A percentile compares a stretch with the other conserved stretches of the same genome.
phyloP scores from a whole-genome alignment of 2,888 invertebrate species.

The Zhengitettix transpicula region DNA sequence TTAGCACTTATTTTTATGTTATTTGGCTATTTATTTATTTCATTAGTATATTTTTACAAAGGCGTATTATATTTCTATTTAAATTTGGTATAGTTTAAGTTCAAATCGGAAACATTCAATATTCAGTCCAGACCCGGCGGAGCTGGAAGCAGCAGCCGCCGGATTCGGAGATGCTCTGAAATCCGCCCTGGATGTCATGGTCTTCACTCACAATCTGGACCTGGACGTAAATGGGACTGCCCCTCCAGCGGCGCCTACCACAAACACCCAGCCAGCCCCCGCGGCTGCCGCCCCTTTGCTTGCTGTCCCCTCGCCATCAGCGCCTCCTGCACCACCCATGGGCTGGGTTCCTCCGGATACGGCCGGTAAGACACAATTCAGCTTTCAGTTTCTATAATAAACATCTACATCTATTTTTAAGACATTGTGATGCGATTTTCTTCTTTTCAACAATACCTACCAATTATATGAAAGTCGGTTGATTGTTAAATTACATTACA shows the following conservation, averaged over 20 bases:
- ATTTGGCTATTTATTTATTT: too few relatives aligned
- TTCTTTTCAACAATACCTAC: too few relatives aligned
- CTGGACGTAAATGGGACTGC: not conserved
- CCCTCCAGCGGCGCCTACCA: not conserved
- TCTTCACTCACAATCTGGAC: slow-evolving; percentile 61
- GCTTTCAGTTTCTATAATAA: too few relatives aligned
- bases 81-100: too few relatives aligned
- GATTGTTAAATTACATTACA: too few relatives aligned
- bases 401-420: too few relatives aligned
- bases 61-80: too few relatives aligned
- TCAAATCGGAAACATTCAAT: too few relatives aligned
- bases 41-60: too few relatives aligned
- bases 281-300: not conserved
- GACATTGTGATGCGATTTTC: too few relatives aligned
- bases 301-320: slow-evolving; percentile 1
- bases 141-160: slow-evolving; percentile 1
- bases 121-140: slow-evolving; percentile 8
- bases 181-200: slow-evolving; percentile 67
- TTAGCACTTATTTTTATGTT: too few relatives aligned
- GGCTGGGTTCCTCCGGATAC: not conserved
- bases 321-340: not conserved
- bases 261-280: not conserved
- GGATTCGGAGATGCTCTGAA: slow-evolving; percentile 46
- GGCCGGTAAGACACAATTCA: not conserved
- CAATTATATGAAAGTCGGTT: too few relatives aligned